Base-by-base conservation (phyloP, 1,140 invertebrate species). In the Penaeus indicus region DNA sequence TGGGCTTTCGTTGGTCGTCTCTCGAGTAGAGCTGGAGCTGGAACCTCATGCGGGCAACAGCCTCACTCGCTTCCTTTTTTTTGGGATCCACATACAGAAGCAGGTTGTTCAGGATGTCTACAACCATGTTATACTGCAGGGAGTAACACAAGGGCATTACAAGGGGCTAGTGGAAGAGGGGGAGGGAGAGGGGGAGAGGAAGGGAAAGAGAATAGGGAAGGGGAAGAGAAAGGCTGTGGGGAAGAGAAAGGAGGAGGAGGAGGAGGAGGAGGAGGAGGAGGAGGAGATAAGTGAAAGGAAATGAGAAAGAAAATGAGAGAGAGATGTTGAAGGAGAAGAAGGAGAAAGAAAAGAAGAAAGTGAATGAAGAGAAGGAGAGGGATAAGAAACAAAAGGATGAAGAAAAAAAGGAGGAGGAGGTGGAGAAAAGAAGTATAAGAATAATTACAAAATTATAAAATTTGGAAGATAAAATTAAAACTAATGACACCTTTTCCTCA, bases 101-200 rank as follows among this genome's bases (percentile, higher is more conserved):
- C 4, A 99, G 94, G 94, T 99, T 99, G 93, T 99, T 99, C 0
- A 99, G 96, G 89, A 99, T 97, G 92, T 99, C 98, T 91, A 99
- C 93, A 32, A 99, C 95, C 97, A 99, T 99, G 3, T 96, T 96
- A 93, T 99, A 99, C 95, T 97, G 94, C 16, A 92, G 92, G 11
- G 78, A 60, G 91, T 94, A 93, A 86, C 91, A 90, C 78, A 88
- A 91, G 90, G 83, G 64, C 47, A 88, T 54, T 38, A 91, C 82
- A 18, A 88, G 89, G 80, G 92, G 25, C 63, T 60, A n/a, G 38
- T 32, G 38, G 38, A 13, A 19, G 16, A 75, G 18, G n/a, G 18
- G n/a, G 25, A 16, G 1, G 19, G 19, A 25, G 19, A 75, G 18
- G 25, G 4, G 18, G 32, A 38, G 32, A 85, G 25, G 38, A 32